phyloP scores from a whole-genome alignment of 2,888 invertebrate species.

The Spisula subtruncata region DNA sequence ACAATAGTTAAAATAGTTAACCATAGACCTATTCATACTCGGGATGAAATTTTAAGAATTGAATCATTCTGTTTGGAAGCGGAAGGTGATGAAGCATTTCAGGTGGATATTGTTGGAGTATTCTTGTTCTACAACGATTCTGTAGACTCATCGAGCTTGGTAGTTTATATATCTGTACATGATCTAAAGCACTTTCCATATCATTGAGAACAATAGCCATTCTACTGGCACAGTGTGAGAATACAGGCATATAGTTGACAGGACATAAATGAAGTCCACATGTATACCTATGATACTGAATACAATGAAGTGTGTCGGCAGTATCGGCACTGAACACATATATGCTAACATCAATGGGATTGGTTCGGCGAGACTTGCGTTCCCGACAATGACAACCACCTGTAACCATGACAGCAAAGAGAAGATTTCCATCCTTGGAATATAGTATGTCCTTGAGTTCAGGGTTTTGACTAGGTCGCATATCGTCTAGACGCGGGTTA shows the following conservation, averaged over 20 bases:
- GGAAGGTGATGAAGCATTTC: constrained; percentile 84
- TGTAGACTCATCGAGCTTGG: constrained; percentile 85
- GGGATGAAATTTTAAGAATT: constrained; percentile 86
- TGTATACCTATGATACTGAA: constrained; percentile 86
- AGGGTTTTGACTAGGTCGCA: constrained; percentile 82
- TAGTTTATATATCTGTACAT: constrained; percentile 86
- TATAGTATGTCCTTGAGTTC: constrained; percentile 84
- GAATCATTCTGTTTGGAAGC: constrained; percentile 84
- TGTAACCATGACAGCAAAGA: constrained; percentile 85
- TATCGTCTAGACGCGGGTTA: constrained; percentile 84
- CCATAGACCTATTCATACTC: constrained; percentile 81
- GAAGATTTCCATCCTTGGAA: constrained; percentile 85
- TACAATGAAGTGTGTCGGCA: constrained; percentile 85
- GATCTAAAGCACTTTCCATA: constrained; percentile 83
- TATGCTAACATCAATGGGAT: constrained; percentile 85
- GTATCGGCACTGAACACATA: constrained; percentile 86
- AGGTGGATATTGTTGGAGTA: constrained; percentile 83
- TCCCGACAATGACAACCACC: constrained; percentile 85
- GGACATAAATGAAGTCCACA: constrained; percentile 86
- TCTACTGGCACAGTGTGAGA: constrained; percentile 86
- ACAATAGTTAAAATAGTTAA: too few relatives aligned
- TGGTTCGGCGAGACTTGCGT: constrained; percentile 84
- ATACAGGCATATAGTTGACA: constrained; percentile 86
- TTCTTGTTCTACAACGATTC: constrained; percentile 84
- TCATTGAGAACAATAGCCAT: constrained; percentile 87